These are phyloP conservation scores for Porites divaricata DNA, from an alignment of 92 coral and sea anemone genomes.

Conservation along the genomic window DNA sequence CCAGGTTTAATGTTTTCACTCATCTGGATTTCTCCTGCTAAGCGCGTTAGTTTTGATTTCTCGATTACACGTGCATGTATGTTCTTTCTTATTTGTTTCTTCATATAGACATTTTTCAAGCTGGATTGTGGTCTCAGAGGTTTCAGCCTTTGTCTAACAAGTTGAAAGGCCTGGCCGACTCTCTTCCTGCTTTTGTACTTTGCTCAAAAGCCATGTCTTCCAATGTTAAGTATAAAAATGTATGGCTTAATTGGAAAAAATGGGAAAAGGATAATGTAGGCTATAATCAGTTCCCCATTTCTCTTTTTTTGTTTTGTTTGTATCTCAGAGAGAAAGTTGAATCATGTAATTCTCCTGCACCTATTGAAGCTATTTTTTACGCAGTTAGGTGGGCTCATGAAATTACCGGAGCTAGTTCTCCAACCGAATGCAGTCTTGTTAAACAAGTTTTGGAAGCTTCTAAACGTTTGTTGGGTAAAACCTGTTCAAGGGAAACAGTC, in stretches of 20 bases:
- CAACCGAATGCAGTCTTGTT: conserved; percentile 56
- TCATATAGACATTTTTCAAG: too few relatives aligned
- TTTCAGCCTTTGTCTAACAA: too few relatives aligned
- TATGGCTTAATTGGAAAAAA: background rate
- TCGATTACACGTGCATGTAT: conserved; percentile 27
- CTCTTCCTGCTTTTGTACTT: background rate
- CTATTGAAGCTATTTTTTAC: conserved; percentile 52
- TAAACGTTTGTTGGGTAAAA: conserved; percentile 56
- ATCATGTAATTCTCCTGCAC: conserved; percentile 39
- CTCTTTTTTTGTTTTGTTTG: too few relatives aligned
- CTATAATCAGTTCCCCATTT: conserved; percentile 5
- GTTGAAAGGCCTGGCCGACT: too few relatives aligned
- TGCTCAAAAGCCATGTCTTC: conserved; percentile 53
- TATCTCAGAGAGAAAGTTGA: conserved; percentile 34
- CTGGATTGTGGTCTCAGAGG: too few relatives aligned
- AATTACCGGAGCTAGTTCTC: conserved; percentile 22
- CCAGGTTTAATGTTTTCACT: background rate
- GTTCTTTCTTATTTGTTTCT: background rate
- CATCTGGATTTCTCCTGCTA: background rate
- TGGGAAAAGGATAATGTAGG: conserved; percentile 42
- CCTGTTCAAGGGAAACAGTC: conserved; percentile 3
- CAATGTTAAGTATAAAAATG: conserved; percentile 56
- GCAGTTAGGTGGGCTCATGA: conserved; percentile 22
- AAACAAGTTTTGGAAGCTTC: conserved; percentile 64
- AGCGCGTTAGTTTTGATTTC: background rate